Percentiles rank a stretch among this genome's conserved stretches.
phyloP scores from a whole-genome alignment of 2,888 invertebrate species.

The Meandrusa payeni region DNA sequence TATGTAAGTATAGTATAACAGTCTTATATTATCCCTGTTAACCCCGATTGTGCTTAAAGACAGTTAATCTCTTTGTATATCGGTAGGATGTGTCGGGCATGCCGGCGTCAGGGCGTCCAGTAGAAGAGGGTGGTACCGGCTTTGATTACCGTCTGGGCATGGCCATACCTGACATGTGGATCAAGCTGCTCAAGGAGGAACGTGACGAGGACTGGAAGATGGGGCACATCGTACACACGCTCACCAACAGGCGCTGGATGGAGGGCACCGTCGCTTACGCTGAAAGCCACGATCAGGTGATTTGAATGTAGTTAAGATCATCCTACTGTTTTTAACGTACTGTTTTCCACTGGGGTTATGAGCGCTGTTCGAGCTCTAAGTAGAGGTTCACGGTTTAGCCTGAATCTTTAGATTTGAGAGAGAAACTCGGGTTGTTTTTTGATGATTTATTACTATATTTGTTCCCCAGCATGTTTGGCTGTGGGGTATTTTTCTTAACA shows the following conservation, averaged over 20 bases:
- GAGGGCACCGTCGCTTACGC: conserved; percentile 98
- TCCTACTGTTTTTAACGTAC: too few relatives aligned
- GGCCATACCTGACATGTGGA: conserved; percentile 99
- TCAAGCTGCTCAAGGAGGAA: conserved; percentile 90
- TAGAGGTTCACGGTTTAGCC: too few relatives aligned
- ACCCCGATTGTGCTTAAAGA: too few relatives aligned
- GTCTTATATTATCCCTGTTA: too few relatives aligned
- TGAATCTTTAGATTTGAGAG: too few relatives aligned
- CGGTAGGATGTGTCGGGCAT: conserved; percentile 98
- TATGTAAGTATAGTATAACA: too few relatives aligned
- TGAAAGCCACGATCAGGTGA: conserved; percentile 97
- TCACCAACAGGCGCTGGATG: conserved; percentile 96
- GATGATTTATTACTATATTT: too few relatives aligned
- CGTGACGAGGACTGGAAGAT: conserved; percentile 97
- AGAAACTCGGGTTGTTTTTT: too few relatives aligned
- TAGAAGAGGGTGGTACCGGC: conserved; percentile 95
- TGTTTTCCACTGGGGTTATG: too few relatives aligned
- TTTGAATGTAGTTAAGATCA: background rate
- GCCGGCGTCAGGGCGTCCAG: conserved; percentile 97
- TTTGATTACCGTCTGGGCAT: conserved; percentile 99
- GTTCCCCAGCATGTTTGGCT: too few relatives aligned
- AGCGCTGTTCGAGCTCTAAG: too few relatives aligned
- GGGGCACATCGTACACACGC: conserved; percentile 93
- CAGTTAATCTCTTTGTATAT: background rate
- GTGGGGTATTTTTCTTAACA: too few relatives aligned